Evolutionary conservation across 2,888 invertebrate genomes (phyloP).

Genomic region (Machimus rusticus): DNA sequence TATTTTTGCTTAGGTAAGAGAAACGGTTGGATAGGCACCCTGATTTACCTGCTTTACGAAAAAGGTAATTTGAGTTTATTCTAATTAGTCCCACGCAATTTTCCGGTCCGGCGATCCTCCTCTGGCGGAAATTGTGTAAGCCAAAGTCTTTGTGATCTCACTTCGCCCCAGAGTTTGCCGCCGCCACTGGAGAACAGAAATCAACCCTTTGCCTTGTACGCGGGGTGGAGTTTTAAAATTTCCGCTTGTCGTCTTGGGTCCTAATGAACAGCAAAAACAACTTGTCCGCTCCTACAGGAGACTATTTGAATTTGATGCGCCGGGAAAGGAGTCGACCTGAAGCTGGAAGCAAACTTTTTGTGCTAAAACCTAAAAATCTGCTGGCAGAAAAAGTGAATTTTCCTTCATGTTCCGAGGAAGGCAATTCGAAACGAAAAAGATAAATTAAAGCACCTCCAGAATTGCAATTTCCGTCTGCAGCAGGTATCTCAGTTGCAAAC

Average conservation of each 20-base stretch:
- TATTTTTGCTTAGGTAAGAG: background rate
- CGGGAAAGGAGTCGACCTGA: background rate
- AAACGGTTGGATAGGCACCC: background rate
- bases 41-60: background rate
- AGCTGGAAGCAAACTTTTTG: background rate
- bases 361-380: background rate
- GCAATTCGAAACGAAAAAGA: background rate
- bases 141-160: background rate
- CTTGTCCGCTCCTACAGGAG: background rate
- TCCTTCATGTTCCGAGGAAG: background rate
- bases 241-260: background rate
- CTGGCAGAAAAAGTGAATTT: background rate
- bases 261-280: background rate
- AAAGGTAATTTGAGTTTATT: constrained; percentile 7
- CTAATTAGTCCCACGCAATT: constrained; percentile 15
- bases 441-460: background rate
- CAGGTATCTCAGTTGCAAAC: background rate
- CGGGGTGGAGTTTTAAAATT: background rate
- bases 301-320: background rate
- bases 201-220: constrained; percentile 1
- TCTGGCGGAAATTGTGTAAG: constrained; percentile 2
- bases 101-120: background rate
- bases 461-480: background rate
- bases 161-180: background rate
- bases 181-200: background rate